Base-by-base conservation (phyloP, 2,113 vertebrate species). In the Cavia aperea region DNA sequence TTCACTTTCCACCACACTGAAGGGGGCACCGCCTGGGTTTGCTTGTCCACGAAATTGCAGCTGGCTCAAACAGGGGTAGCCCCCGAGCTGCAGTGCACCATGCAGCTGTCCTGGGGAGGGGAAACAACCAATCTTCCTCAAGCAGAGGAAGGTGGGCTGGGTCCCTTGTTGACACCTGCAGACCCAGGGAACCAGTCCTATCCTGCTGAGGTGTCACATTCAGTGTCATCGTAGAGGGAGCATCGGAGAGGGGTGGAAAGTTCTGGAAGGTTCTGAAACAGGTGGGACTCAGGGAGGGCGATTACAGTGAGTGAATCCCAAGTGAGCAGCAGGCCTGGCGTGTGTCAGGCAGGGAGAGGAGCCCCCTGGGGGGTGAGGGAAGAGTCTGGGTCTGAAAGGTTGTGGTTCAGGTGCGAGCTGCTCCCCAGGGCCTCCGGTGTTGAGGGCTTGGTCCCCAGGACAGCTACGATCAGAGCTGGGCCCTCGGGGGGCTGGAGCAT, bases 251-350 rank as follows among this genome's bases (percentile, higher is more conserved):
- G 2, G 21, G 11, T 63, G 2, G 16, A 54, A 24, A 12, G 29
- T 51, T 65, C 54, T 73, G 36, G 63, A 86, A 83, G 68, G 4
- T 93, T 95, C 73, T 79, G 60, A 39, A 91, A 68, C 62, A 88
- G 56, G 19, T 29, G 11, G 58, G 18, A 78, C 33, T 58, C 16
- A 12, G 43, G 39, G 81, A 62, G 12, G 29, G 29, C 24, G 29
- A n/a, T 46, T 5, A n/a, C 31, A 63, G 1, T 2, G 7, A 81
- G 60, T 33, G 79, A 66, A n/a, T 6, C 23, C 15, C 1, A 18
- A 51, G 16, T 15, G 3, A 14, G 66, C 21, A 43, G 66, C 72
- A 26, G 68, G 60, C 24, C 4, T 63, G 51, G 39, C 10, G 12
- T 78, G 16, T 43, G 29, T 73, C 39, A 1, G 33, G 54, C 21